Evolutionary conservation across 2,888 invertebrate species (phyloP).

Genomic region (Glaucopsyche alexis): DNA sequence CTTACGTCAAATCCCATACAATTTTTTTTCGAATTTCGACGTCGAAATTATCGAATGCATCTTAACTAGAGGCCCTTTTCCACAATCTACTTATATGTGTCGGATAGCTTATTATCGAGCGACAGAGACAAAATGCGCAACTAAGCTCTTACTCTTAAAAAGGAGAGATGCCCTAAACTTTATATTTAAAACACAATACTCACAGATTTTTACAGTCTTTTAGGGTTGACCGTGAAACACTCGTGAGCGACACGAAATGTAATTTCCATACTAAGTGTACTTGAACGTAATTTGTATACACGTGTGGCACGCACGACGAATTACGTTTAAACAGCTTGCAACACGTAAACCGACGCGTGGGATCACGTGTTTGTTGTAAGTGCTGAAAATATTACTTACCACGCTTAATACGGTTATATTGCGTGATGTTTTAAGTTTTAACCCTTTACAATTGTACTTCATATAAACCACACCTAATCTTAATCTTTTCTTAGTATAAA

Average conservation of each 20-base stretch:
- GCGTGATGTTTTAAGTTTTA: not conserved
- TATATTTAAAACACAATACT: too few relatives aligned
- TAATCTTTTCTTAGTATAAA: not conserved
- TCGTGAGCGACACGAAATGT: not conserved
- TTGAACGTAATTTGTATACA: slow-evolving; percentile 11
- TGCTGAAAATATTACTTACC: not conserved
- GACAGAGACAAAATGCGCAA: too few relatives aligned
- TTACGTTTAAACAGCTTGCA: not conserved
- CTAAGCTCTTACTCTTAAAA: too few relatives aligned
- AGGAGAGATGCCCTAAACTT: too few relatives aligned
- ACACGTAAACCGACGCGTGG: slow-evolving; percentile 7
- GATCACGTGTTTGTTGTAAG: not conserved
- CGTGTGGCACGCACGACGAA: not conserved
- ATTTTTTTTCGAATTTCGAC: too few relatives aligned
- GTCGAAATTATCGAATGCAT: too few relatives aligned
- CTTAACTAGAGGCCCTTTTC: too few relatives aligned
- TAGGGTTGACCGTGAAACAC: not conserved
- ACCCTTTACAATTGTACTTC: not conserved
- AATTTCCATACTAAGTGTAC: not conserved
- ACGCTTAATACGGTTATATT: not conserved
- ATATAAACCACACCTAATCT: not conserved
- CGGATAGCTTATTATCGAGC: too few relatives aligned
- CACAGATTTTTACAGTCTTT: not conserved
- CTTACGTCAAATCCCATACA: too few relatives aligned
- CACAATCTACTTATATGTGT: too few relatives aligned